Conservation (phyloP, 2,113 vertebrate species). For the Chloebia gouldiae region DNA sequence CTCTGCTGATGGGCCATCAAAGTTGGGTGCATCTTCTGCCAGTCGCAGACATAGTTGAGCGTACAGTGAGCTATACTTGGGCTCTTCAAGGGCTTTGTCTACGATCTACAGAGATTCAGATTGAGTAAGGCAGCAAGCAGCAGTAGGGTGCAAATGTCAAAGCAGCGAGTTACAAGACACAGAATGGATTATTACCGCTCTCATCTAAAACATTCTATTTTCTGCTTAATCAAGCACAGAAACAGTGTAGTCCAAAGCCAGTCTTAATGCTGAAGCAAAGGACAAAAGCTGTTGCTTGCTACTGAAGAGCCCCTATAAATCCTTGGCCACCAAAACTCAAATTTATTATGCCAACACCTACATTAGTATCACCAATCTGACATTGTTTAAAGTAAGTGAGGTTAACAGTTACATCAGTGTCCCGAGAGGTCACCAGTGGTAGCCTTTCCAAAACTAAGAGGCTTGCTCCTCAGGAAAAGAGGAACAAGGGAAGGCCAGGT, state of each 20-base stretch:
- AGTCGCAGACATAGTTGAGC: conserved; percentile 99
- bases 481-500: fast-evolving
- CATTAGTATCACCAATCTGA: fast-evolving
- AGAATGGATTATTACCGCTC: not conserved
- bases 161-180: not conserved
- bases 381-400: not conserved
- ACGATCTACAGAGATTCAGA: conserved; percentile 82
- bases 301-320: not conserved
- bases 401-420: not conserved
- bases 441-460: not conserved
- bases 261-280: not conserved
- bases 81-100: conserved; percentile 99
- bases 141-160: fast-evolving
- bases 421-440: not conserved
- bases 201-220: fast-evolving
- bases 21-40: conserved; percentile 99
- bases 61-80: conserved; percentile 99
- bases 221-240: not conserved
- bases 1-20: conserved; percentile 98
- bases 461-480: not conserved
- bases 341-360: fast-evolving
- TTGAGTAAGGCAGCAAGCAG: not conserved
- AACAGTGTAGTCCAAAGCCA: not conserved
- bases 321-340: not conserved
- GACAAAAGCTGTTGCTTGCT: fast-evolving